Conservation (phyloP, 2,888 invertebrate species). For the Tetheella fluctuosa region DNA sequence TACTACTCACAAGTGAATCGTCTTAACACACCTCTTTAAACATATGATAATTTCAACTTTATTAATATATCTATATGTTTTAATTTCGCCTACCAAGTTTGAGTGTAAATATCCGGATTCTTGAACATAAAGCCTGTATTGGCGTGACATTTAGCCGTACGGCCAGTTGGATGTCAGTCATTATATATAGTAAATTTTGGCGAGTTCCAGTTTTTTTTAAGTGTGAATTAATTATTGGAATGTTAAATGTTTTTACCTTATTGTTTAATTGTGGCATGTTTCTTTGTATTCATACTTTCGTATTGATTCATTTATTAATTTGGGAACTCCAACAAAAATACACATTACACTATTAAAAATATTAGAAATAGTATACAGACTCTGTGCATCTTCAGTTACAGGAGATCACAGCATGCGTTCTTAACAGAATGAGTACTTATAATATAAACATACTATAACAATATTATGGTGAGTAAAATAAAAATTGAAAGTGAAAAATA, state of each 20-base stretch:
- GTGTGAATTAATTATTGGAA: conserved; percentile 25
- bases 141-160: conserved; percentile 34
- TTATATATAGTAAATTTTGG: conserved; percentile 37
- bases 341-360: too few species aligned
- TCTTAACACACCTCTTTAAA: conserved; percentile 23
- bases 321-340: too few species aligned
- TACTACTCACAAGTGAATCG: conserved; percentile 27
- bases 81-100: conserved; percentile 17
- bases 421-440: too few species aligned
- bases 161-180: conserved; percentile 21
- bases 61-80: conserved; percentile 21
- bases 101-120: conserved; percentile 45
- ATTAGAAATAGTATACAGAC: too few species aligned
- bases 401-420: too few species aligned
- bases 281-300: background rate
- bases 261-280: background rate
- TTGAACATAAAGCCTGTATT: conserved; percentile 27
- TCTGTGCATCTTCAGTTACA: too few species aligned
- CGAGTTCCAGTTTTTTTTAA: conserved; percentile 27
- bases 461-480: too few species aligned
- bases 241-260: background rate
- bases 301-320: background rate
- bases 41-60: conserved; percentile 22
- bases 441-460: too few species aligned
- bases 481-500: too few species aligned